A percentile compares a stretch with the other conserved stretches of the same genome.
Evolutionary conservation across 2,888 invertebrate genomes (phyloP).

Genomic region (Argyresthia goedartella): DNA sequence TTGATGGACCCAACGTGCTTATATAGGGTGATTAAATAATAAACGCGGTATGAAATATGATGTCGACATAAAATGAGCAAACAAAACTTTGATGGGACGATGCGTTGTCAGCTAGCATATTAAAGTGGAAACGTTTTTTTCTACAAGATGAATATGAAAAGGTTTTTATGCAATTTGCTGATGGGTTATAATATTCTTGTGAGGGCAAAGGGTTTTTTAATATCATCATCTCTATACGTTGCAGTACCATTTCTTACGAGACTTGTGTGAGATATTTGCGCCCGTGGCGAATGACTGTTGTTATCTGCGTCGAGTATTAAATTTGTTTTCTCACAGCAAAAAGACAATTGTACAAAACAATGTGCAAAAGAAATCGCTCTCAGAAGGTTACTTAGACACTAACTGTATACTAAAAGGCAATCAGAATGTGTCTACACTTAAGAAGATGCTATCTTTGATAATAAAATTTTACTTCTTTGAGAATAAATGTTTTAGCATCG

Average conservation of each 20-base stretch:
- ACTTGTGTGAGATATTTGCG: background rate
- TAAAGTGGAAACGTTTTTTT: background rate
- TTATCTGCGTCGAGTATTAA: background rate
- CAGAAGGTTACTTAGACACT: too few species aligned
- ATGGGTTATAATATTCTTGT: constrained; percentile 2
- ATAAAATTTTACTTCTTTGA: too few species aligned
- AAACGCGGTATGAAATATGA: background rate
- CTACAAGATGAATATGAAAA: background rate
- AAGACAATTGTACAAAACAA: too few species aligned
- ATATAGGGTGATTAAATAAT: background rate
- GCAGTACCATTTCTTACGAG: background rate
- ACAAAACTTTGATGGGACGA: background rate
- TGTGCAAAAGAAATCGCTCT: too few species aligned
- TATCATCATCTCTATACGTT: background rate
- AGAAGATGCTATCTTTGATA: too few species aligned
- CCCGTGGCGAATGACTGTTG: background rate
- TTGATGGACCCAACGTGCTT: too few species aligned
- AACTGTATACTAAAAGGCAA: too few species aligned
- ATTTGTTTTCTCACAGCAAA: too few species aligned
- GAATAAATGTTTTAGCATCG: too few species aligned
- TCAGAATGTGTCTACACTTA: too few species aligned
- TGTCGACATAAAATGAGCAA: background rate
- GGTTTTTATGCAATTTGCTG: background rate
- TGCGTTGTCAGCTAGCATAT: background rate
- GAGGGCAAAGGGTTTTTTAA: background rate